These are phyloP conservation scores for Nothocercus nigrocapillus DNA, from an alignment of 2,113 vertebrate species.

Conservation along the genomic window DNA sequence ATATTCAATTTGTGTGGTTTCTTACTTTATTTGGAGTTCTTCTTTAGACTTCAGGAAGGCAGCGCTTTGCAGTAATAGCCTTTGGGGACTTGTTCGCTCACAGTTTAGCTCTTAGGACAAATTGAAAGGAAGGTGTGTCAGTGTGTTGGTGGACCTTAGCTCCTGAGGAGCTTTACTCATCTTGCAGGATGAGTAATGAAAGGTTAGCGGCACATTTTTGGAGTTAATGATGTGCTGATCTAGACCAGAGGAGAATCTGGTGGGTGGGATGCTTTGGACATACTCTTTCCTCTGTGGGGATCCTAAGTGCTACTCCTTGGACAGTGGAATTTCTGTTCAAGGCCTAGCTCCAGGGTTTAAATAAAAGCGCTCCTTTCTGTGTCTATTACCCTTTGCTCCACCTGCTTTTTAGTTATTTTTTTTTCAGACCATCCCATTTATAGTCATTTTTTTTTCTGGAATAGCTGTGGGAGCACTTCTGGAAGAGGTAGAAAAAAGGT, in stretches of 20 bases:
- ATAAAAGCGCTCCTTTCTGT: background rate
- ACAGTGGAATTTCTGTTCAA: background rate
- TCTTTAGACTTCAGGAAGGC: background rate
- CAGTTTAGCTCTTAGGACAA: background rate
- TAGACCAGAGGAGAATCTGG: background rate
- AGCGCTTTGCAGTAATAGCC: background rate
- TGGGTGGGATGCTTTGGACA: background rate
- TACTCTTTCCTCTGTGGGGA: fast-evolving
- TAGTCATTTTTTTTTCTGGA: background rate
- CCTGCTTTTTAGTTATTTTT: background rate
- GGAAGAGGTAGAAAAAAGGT: background rate
- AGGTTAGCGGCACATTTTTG: background rate
- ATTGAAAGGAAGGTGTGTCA: background rate
- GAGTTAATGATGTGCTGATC: background rate
- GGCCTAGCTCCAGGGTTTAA: background rate
- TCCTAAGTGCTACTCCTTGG: background rate
- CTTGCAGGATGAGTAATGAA: background rate
- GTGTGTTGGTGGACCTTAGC: fast-evolving
- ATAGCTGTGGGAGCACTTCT: background rate
- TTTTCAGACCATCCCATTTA: background rate
- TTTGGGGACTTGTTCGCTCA: fast-evolving
- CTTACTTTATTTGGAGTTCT: background rate
- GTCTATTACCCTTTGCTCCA: background rate
- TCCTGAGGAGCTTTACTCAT: background rate
- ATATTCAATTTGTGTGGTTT: background rate